Base-by-base conservation (phyloP, 2,888 invertebrate species). In the Dione juno region DNA sequence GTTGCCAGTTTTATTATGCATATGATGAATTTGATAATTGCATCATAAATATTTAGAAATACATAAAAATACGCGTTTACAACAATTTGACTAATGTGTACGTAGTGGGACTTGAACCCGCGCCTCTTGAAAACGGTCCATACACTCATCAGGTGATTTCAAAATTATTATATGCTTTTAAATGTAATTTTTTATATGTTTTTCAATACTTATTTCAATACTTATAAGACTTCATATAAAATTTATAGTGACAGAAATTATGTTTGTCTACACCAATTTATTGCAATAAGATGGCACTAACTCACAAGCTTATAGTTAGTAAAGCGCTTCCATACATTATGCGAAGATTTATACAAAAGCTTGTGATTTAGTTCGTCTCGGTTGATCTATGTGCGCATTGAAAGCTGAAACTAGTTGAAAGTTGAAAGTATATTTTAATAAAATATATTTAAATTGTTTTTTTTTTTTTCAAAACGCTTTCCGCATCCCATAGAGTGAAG, bases 221-320 rank as follows among this genome's bases (percentile, higher is more conserved):
- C 14, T 28, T 45, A 37, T 28, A 19, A 50, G 52, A 21, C 0
- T 40, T 21, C 19, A 50, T 52, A 64, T 52, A 52, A 64, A 64
- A 7, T 50, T 52, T 64, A 37, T 21, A n/a, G 48, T 50, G 37
- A 50, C 50, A 50, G 16, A 64, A 64, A 64, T 48, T 50, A 64
- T 64, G 50, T 40, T 37, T 64, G 64, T 64, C 64, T 50, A 40
- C 50, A 64, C 64, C 37, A 64, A 64, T 64, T 50, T 64, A 64
- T 64, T 64, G 64, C 40, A 64, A 64, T 64, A 64, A 64, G 64
- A 64, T 64, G 64, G 64, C 64, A 50, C 48, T 64, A 64, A 64
- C 64, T 64, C 64, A 64, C 64, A 64, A 64, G 64, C 64, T 64
- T 64, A 64, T 64, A 64, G 64, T 40, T 64, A 52, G 64, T 64